Evolutionary conservation across 2,797 vertebrate species (phyloP), one percentile per base, ranked within the genome.

Genomic region (Carapus acus): DNA sequence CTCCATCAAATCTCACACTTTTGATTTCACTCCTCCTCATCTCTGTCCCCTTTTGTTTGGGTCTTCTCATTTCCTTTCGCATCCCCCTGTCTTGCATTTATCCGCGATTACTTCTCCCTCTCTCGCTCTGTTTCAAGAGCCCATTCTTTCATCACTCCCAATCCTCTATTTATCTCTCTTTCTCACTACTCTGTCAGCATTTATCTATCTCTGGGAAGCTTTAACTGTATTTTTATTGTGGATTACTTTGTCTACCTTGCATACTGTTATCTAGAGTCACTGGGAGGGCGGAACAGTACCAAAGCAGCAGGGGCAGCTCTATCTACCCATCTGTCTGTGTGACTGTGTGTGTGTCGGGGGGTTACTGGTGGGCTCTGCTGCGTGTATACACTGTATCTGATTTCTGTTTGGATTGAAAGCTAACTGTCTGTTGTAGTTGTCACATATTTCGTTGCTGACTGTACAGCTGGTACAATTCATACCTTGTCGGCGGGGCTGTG

Each of bases 211-310:
- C 71, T 72, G 23, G 71, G 77, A 75, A 76, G 74, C 74, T 39
- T 53, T 73, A 72, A 63, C 49, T 50, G 65, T 68, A 67, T 81
- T 77, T 68, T 77, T 65, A 79, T 74, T n/a, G 43, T 86, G 88
- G 88, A 90, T 89, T 86, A 87, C 83, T 68, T 79, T 83, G 83
- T 67, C 79, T 84, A 8, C 78, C 73, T n/a, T 64, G 0, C 58
- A 82, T 64, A 76, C 44, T 79, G 82, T 87, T 86, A 79, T 86
- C 85, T 77, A 77, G 79, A 73, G 37, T 77, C 77, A 81, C 79
- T 85, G 79, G 80, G 86, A 84, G 85, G 50, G 71, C 57, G 73
- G 86, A 82, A 75, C 71, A 82, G 49, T 65, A 79, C 83, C 77
- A 80, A 77, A 86, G 67, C 54, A 58, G 62, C 43, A 53, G 64